phyloP scores from a whole-genome alignment of 2,888 invertebrate genomes.

The Seladonia tumulorum region DNA sequence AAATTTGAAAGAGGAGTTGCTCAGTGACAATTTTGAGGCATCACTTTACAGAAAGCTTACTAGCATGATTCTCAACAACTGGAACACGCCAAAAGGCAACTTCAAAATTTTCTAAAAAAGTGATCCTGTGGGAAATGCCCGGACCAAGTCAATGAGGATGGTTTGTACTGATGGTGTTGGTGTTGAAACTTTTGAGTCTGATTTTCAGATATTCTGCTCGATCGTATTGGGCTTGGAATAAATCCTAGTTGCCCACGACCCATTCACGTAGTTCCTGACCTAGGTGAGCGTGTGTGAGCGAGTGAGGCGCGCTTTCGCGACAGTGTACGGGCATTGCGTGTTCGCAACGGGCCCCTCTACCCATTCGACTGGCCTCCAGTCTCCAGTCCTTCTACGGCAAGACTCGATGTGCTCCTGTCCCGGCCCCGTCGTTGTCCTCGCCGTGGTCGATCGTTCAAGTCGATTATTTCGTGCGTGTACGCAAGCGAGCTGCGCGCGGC shows the following conservation, averaged over 20 bases:
- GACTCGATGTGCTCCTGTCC: slow-evolving; percentile 53
- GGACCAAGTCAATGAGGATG: no score
- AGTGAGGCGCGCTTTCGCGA: slow-evolving; percentile 38
- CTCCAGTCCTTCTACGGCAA: slow-evolving; percentile 80
- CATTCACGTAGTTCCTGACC: slow-evolving; percentile 55
- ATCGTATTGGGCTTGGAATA: neutral
- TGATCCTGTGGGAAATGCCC: neutral
- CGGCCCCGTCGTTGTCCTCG: slow-evolving; percentile 60
- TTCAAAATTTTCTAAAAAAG: neutral
- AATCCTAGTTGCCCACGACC: neutral
- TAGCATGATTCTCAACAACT: no score
- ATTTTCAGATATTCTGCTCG: neutral
- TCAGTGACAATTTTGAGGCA: no score
- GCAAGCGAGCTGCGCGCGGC: slow-evolving; percentile 20
- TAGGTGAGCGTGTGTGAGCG: slow-evolving; percentile 47
- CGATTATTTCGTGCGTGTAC: slow-evolving; percentile 59
- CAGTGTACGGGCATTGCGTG: slow-evolving; percentile 55
- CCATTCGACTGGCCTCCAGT: slow-evolving; percentile 74
- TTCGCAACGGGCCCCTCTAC: slow-evolving; percentile 67
- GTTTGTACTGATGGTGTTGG: no score
- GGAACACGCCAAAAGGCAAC: neutral
- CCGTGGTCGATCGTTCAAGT: slow-evolving; percentile 67
- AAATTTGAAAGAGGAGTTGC: no score
- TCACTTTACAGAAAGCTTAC: no score
- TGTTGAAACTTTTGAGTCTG: neutral